phyloP scores from a whole-genome alignment of 2,888 invertebrate species.

The Scaptomyza parva region DNA sequence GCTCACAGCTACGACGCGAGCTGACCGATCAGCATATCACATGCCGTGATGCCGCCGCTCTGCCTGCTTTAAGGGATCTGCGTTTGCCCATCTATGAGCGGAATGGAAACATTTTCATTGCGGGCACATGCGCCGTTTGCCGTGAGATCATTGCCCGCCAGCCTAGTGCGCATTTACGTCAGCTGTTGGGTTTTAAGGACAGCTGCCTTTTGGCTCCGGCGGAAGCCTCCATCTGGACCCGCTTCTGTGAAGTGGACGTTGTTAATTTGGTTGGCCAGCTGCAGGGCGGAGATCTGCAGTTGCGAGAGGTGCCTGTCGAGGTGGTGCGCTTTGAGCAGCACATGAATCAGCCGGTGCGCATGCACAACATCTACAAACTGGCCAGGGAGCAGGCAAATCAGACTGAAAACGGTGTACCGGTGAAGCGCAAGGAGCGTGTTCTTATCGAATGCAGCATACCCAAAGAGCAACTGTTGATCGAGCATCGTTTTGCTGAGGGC shows the following conservation, averaged over 20 bases:
- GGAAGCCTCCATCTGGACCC: conserved; percentile 95
- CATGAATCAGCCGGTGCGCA: conserved; percentile 91
- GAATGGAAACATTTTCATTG: conserved; percentile 87
- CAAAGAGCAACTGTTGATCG: conserved; percentile 82
- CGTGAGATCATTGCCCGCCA: conserved; percentile 86
- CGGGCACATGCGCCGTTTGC: conserved; percentile 91
- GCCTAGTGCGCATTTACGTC: conserved; percentile 66
- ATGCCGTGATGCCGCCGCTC: conserved; percentile 73
- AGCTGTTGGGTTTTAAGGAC: conserved; percentile 91
- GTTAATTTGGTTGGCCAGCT: conserved; percentile 85
- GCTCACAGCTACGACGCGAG: conserved; percentile 73
- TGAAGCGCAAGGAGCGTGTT: conserved; percentile 81
- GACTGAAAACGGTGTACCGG: conserved; percentile 44
- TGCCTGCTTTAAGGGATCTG: conserved; percentile 80
- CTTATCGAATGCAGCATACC: conserved; percentile 85
- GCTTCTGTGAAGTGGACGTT: conserved; percentile 95
- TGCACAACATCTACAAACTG: conserved; percentile 93
- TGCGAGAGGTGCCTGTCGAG: conserved; percentile 87
- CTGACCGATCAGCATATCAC: conserved; percentile 81
- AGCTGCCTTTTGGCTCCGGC: conserved; percentile 93
- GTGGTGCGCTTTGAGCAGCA: conserved; percentile 93
- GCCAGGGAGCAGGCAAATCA: conserved; percentile 87
- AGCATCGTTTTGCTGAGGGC: conserved; percentile 93
- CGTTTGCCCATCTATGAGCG: conserved; percentile 87
- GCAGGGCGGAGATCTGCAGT: conserved; percentile 83